phyloP scores from a whole-genome alignment of 2,797 vertebrate genomes.

The Telmatherina bonti region DNA sequence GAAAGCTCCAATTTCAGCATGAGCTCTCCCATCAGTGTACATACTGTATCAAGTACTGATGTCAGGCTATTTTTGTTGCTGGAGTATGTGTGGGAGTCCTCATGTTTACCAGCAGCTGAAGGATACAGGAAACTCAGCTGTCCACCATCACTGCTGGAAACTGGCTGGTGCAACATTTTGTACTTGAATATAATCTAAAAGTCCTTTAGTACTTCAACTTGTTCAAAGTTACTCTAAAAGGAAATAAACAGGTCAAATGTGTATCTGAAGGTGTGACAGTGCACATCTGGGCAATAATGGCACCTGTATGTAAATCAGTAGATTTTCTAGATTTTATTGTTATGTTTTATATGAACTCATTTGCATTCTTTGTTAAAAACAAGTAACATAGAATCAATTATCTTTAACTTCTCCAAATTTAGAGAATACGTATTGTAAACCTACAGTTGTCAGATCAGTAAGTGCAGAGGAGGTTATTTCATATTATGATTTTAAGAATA shows the following conservation, averaged over 20 bases:
- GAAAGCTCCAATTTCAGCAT: constrained; percentile 57
- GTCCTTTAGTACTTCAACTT: constrained; percentile 22
- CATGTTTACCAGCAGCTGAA: constrained; percentile 53
- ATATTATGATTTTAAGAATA: no score
- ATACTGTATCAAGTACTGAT: constrained; percentile 13
- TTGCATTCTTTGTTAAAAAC: neutral
- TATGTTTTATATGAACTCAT: no score
- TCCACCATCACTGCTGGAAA: constrained; percentile 29
- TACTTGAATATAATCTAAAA: constrained; percentile 49
- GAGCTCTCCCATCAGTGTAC: constrained; percentile 10
- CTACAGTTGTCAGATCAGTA: neutral
- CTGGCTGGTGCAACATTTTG: constrained; percentile 58
- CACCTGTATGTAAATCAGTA: no score
- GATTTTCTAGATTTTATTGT: no score
- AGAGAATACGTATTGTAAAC: neutral
- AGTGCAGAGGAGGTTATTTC: neutral
- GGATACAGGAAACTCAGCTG: constrained; percentile 21
- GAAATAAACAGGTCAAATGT: constrained; percentile 15
- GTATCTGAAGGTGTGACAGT: neutral
- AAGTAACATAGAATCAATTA: neutral
- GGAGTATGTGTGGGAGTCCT: constrained; percentile 23
- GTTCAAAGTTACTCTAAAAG: constrained; percentile 25
- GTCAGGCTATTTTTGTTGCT: constrained; percentile 56
- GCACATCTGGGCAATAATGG: neutral
- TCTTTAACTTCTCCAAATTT: neutral